phyloP scores from a whole-genome alignment of 2,888 invertebrate species.

The Malacosoma neustria region DNA sequence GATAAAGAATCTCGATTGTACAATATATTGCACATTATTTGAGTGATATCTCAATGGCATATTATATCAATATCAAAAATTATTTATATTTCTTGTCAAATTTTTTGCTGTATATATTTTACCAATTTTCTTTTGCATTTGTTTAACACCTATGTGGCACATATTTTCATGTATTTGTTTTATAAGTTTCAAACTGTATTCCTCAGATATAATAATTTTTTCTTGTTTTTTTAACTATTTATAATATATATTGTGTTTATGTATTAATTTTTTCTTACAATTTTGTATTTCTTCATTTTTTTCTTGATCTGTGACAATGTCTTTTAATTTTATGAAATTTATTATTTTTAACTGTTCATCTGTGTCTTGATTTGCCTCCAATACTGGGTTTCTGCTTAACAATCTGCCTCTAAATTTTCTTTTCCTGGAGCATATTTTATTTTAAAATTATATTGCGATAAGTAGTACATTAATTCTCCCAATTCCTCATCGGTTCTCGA shows the following conservation, averaged over 20 bases:
- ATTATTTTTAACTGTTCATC: constrained; percentile 12
- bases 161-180: constrained; percentile 8
- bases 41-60: too few relatives aligned
- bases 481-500: too few relatives aligned
- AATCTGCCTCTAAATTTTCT: too few relatives aligned
- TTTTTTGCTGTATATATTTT: too few relatives aligned
- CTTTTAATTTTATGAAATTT: constrained; percentile 11
- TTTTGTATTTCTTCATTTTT: constrained; percentile 10
- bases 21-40: too few relatives aligned
- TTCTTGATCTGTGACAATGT: constrained; percentile 9
- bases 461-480: too few relatives aligned
- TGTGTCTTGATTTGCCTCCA: constrained; percentile 10
- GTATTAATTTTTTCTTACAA: constrained; percentile 7
- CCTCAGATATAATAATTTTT: constrained; percentile 10
- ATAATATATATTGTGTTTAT: constrained; percentile 8
- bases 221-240: constrained; percentile 10
- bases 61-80: too few relatives aligned
- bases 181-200: constrained; percentile 10
- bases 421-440: too few relatives aligned
- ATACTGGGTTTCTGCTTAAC: constrained; percentile 14
- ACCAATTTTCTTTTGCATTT: constrained; percentile 12
- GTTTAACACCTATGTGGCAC: constrained; percentile 13
- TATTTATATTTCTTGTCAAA: too few relatives aligned
- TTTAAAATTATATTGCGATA: too few relatives aligned
- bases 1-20: too few relatives aligned